These are phyloP conservation scores for Neodiprion pinetum DNA, from an alignment of 1,140 invertebrate species.

Conservation along the genomic window DNA sequence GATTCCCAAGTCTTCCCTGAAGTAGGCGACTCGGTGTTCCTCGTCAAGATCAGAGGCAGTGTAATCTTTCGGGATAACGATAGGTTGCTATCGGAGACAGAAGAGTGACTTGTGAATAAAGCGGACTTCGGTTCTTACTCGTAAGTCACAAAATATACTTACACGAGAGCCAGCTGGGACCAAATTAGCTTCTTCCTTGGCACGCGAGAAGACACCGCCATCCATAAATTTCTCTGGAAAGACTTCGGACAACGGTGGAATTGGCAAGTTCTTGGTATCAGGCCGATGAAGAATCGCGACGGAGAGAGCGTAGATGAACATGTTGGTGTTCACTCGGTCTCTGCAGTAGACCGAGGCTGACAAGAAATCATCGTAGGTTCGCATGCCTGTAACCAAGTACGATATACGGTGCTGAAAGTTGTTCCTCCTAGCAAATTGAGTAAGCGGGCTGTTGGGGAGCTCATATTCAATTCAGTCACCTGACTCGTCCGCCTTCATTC, in stretches of 20 bases:
- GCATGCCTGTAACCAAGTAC: slow-evolving; percentile 63
- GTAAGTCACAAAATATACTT: slow-evolving; percentile 33
- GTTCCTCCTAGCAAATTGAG: too few species aligned
- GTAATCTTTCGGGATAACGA: slow-evolving; percentile 75
- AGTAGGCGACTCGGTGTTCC: slow-evolving; percentile 74
- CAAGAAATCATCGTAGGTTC: slow-evolving; percentile 73
- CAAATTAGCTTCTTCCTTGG: slow-evolving; percentile 73
- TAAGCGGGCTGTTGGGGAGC: too few species aligned
- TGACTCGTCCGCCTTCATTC: too few species aligned
- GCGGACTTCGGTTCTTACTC: neutral
- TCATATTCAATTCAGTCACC: too few species aligned
- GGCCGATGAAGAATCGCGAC: slow-evolving; percentile 78
- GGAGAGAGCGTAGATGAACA: slow-evolving; percentile 80
- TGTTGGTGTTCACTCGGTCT: slow-evolving; percentile 76
- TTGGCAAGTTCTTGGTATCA: slow-evolving; percentile 74
- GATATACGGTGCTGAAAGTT: too few species aligned
- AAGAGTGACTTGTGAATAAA: neutral
- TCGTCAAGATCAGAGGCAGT: slow-evolving; percentile 76
- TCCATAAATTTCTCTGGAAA: slow-evolving; percentile 84
- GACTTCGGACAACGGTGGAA: slow-evolving; percentile 74
- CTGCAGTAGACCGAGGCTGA: slow-evolving; percentile 75
- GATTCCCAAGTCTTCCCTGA: slow-evolving; percentile 66
- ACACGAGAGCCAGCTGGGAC: slow-evolving; percentile 70
- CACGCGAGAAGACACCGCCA: slow-evolving; percentile 70
- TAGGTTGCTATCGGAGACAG: slow-evolving; percentile 60